Evolutionary conservation across 1,140 invertebrate genomes (phyloP), one percentile per base, ranked within the genome.

Genomic region (Lepidurus packardi): DNA sequence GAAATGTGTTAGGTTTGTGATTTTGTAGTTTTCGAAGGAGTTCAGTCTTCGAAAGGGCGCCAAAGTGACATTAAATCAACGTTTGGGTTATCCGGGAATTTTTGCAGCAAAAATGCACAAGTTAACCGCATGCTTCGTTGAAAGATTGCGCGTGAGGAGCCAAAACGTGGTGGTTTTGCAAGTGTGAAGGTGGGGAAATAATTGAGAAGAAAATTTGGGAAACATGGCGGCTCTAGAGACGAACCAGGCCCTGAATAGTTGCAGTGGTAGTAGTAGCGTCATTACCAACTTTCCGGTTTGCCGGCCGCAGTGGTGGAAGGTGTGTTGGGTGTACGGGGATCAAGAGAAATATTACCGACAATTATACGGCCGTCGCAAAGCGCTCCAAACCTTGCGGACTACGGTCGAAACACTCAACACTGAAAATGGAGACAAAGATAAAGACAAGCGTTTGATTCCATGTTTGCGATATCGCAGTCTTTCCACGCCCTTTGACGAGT

Each of bases 301-400:
- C 90, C 92, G 91, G 86, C 91, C 91, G 84, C 91, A 93, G 86
- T 94, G 92, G 92, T 93, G 92, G 92, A 92, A 92, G 85, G 92
- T 93, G 77, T 94, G 92, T 83, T 93, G 91, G 90, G 91, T 93
- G 86, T 92, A 93, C 83, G 92, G 92, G 42, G 92, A 93, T 83
- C 92, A 93, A 84, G 91, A 92, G 83, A 93, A 93, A 83, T 91
- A 92, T 84, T 93, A 93, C 86, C 86, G 92, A 82, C 91, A 93
- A 81, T 84, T 93, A 65, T 93, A 93, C 84, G 91, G 90, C 11
- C 90, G 88, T 82, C 87, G 89, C 81, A 89, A 81, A 16, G 81
- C 81, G 11, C 79, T 83, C 24, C 80, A 81, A 77, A 82, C 81
- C 7, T 76, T 82, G n/a, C 73, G 77, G 44, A 80, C 77, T 25